Base-by-base conservation (phyloP, 2,888 invertebrate genomes). In the Altica lythri region DNA sequence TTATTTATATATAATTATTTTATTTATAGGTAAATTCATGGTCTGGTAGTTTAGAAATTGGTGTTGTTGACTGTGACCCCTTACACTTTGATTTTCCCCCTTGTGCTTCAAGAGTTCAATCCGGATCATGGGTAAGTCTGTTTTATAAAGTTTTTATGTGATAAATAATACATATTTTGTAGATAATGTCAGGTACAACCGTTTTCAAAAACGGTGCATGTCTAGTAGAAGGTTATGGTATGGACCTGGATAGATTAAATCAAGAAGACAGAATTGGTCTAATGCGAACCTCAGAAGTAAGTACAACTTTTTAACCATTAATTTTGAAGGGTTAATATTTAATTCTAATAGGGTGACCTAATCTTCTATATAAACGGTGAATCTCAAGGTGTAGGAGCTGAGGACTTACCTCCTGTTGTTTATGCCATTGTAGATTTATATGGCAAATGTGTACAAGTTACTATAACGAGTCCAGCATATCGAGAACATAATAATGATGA, bases 281-380 rank as follows among this genome's bases (percentile, higher is more conserved):
- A 2, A 86, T 92, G 84, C 82, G 89, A 68, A 90, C 90, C 17
- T 83, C 85, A 45, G 86, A 87, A 76, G 88, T 88, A 78, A 66
- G n/a, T n/a, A n/a, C 19, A 29, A 12, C 10, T 4, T 8, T 8
- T 18, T 12, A 13, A 29, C 8, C 30, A 5, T 29, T 22, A 22
- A 22, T 8, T 5, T 8, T 22, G 22, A 22, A 22, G 4, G 4
- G 4, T 22, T 22, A 22, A 12, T 12, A 12, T 12, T 30, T 30
- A 8, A 30, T 4, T 12, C 34, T 2, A 8, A 8, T 16, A 90
- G 85, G 89, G 88, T 5, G 92, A 92, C 67, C 78, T 96, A 54
- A 83, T 92, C 69, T 94, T 95, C 75, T 94, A 86, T 72, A 83
- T 95, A 12, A 95, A 95, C 75, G 93, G 92, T 1, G 83, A 88